phyloP scores from a whole-genome alignment of 2,113 vertebrate species.

The Hyperopisus bebe region DNA sequence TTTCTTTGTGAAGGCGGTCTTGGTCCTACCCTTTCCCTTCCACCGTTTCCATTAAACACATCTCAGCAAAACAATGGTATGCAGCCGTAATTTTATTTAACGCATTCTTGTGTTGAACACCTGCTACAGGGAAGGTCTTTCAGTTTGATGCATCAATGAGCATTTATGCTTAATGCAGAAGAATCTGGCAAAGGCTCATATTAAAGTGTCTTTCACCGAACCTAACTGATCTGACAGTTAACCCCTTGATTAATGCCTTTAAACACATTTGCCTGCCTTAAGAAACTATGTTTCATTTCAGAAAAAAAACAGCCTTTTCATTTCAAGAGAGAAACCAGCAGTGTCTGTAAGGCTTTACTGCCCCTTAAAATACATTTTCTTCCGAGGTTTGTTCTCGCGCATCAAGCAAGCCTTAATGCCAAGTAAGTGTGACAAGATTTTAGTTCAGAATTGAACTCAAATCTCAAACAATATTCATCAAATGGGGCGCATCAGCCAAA shows the following conservation, averaged over 20 bases:
- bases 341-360: background rate
- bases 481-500: background rate
- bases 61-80: background rate
- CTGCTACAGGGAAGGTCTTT: background rate
- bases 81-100: background rate
- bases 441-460: background rate
- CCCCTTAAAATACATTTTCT: background rate
- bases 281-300: background rate
- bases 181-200: background rate
- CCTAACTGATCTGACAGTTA: background rate
- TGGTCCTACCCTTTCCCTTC: background rate
- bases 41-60: background rate
- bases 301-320: background rate
- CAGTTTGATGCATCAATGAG: background rate
- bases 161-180: background rate
- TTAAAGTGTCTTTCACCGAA: background rate
- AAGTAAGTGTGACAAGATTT: background rate
- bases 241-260: background rate
- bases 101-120: background rate
- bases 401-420: background rate
- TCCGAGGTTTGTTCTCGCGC: background rate
- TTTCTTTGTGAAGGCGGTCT: background rate
- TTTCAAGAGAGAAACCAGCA: background rate
- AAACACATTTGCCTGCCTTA: background rate
- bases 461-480: background rate